Base-by-base conservation (phyloP, 2,888 invertebrate genomes). In the Hydrotaea diabolus region DNA sequence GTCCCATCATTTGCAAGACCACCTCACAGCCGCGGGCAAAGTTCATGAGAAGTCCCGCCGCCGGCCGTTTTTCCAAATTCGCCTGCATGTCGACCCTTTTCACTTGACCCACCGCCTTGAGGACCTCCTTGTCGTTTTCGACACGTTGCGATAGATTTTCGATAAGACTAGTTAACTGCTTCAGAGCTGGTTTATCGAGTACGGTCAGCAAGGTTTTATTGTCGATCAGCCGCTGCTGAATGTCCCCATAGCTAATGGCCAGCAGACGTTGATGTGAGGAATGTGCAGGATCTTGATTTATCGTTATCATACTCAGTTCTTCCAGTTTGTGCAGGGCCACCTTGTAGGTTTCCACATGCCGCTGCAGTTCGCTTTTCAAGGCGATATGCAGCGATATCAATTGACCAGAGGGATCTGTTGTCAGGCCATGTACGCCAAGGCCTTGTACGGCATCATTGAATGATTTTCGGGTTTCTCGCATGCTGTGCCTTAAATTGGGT, bases 231-330 rank as follows among this genome's bases (percentile, higher is more conserved):
- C 98, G 93, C 87, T 97, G 95, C 91, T 98, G 98, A 72, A 98
- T 97, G 90, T 98, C 98, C 9, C 95, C 94, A 89, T 97, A 96
- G 73, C 95, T 95, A 79, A 98, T 94, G 72, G 97, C 96, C 86
- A 98, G 93, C 66, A 98, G 95, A 26, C 98, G 94, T 92, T 98
- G 98, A 93, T 98, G 98, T 57, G 97, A 97, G 0, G 97, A 96
- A 49, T 96, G 95, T 0, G 96, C 96, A 23, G 97, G 97, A 84
- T 96, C 96, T 87, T 95, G 95, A 88, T 94, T 94, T 49, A 94
- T 91, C 23, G 94, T 94, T 66, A 94, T 93, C 88, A 93, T 92
- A 87, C 94, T 93, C 59, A 96, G 92, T 90, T 96, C 96, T 85
- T 98, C 97, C 88, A 98, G 93, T 91, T 97, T 97, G 90, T 96